Evolutionary conservation across 2,797 vertebrate species (phyloP), one percentile per base, ranked within the genome.

Genomic region (Sparidentex hasta): DNA sequence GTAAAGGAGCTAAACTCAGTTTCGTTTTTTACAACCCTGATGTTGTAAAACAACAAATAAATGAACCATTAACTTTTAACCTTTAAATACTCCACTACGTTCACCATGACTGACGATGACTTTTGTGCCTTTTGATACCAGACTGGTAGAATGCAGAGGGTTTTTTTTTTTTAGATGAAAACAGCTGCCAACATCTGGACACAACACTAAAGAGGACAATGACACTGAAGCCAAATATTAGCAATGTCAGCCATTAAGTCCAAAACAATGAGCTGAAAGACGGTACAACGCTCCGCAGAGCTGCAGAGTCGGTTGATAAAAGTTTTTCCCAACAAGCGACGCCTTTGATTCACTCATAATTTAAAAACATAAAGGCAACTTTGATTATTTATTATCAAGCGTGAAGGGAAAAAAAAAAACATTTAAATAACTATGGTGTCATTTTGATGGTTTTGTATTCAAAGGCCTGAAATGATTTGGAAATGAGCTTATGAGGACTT

Each of bases 211-310:
- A 27, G 27, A 48, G 18, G 20, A 13, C 2, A 7, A 8, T 4
- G 12, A 41, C 41, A 27, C 12, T 11, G 69, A 71, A 59, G 3
- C 55, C 1, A 27, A 27, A 51, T 33, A 51, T 41, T 27, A 18
- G 20, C 38, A 33, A 14, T 0, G 2, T 25, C 11, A 20, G 11
- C 16, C 0, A 0, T 43, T 16, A 52, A 59, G 23, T 14, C 5
- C 38, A 62, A 63, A 71, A 61, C 46, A 20, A 52, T 29, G 38
- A 62, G n/a, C 27, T 18, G 27, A 59, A 44, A 50, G 21, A 25
- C 0, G 2, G 7, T 23, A 7, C 11, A 66, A 41, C 1, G 3
- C 64, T 23, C 9, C 9, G 1, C 4, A 50, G 14, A 25, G 65
- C 52, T 56, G 21, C 13, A 33, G 46, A 50, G 47, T 17, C 27